Conservation (phyloP, 2,113 vertebrate species). For the Albula goreensis region DNA sequence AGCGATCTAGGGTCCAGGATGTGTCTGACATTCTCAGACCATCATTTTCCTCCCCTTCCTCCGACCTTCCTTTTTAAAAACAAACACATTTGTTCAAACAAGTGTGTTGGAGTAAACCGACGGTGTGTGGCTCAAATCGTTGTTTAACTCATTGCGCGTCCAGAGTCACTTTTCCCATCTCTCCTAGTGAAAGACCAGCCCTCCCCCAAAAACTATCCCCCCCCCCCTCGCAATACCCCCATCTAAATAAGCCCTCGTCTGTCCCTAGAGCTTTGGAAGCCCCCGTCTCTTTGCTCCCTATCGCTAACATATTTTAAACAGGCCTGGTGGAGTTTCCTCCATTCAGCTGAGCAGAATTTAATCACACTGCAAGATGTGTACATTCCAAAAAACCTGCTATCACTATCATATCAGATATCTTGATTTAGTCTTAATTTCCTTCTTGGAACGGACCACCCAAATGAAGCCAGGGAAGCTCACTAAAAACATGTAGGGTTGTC, state of each 20-base stretch:
- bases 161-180: neutral
- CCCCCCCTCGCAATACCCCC: neutral
- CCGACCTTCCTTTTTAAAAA: neutral
- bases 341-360: conserved; percentile 18
- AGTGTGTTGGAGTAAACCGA: neutral
- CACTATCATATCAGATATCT: conserved; percentile 15
- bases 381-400: conserved; percentile 9
- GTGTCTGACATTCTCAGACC: neutral
- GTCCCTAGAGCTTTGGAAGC: neutral
- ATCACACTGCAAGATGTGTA: conserved; percentile 12
- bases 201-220: neutral
- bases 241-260: neutral
- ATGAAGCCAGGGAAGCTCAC: neutral
- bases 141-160: neutral
- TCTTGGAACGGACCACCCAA: conserved; percentile 19
- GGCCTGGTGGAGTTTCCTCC: conserved; percentile 22
- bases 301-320: neutral
- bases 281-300: neutral
- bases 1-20: neutral
- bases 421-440: conserved; percentile 11
- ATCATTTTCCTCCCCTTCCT: no score
- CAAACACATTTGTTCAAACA: neutral
- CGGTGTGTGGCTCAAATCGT: neutral
- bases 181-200: neutral
- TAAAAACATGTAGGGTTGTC: neutral